Conservation (phyloP, 1,140 invertebrate species). For the Apis laboriosa region DNA sequence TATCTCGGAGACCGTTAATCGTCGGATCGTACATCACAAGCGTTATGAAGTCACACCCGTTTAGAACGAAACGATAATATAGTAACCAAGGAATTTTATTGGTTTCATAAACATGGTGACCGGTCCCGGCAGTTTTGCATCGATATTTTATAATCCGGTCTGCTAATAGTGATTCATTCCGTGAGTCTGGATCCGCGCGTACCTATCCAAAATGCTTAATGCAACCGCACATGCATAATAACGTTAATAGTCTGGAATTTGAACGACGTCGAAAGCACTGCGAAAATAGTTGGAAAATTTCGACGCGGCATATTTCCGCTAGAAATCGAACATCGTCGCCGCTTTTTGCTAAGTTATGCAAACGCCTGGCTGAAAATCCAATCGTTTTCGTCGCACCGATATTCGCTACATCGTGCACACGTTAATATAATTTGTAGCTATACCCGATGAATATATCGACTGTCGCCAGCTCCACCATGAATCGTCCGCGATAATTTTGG, state of each 20-base stretch:
- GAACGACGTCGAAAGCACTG: not conserved
- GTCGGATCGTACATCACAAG: slow-evolving; percentile 2
- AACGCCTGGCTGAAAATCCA: not conserved
- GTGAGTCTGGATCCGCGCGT: not conserved
- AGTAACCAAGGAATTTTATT: slow-evolving; percentile 42
- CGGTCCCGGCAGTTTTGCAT: slow-evolving; percentile 41
- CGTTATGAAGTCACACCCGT: slow-evolving; percentile 32
- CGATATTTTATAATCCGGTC: slow-evolving; percentile 47
- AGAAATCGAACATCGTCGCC: not conserved
- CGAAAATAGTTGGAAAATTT: slow-evolving; percentile 28
- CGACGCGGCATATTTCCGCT: not conserved
- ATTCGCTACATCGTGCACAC: not conserved
- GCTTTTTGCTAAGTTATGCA: slow-evolving; percentile 25
- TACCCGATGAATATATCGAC: not conserved
- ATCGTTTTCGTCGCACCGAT: slow-evolving; percentile 1
- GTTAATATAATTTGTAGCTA: slow-evolving; percentile 4
- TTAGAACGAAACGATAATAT: slow-evolving; percentile 40
- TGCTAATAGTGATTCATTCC: slow-evolving; percentile 38
- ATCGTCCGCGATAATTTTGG: not conserved
- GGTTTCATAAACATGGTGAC: slow-evolving; percentile 42
- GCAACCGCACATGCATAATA: slow-evolving; percentile 33
- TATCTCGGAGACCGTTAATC: not conserved
- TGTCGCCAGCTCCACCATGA: not conserved
- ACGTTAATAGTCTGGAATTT: slow-evolving; percentile 17
- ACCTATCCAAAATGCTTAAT: slow-evolving; percentile 31